A percentile compares a stretch with the other conserved stretches of the same genome.
phyloP scores from a whole-genome alignment of 2,113 vertebrate genomes.

The Spermophilus dauricus region DNA sequence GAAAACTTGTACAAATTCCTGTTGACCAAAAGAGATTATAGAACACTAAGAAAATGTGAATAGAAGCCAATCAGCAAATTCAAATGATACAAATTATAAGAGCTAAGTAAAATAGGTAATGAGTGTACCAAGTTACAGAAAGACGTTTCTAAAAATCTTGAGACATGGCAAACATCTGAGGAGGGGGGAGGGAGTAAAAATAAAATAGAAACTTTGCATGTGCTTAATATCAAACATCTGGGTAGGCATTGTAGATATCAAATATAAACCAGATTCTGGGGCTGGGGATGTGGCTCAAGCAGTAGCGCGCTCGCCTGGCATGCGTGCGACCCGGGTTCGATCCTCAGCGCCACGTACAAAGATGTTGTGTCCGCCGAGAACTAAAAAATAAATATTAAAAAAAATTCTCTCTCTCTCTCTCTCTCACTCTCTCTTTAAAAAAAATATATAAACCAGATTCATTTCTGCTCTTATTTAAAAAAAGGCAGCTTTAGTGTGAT shows the following conservation, averaged over 20 bases:
- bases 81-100: conserved; percentile 43
- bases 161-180: background rate
- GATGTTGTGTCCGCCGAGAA: too few species aligned
- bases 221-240: conserved; percentile 3
- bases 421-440: too few species aligned
- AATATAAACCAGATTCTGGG: background rate
- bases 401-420: too few species aligned
- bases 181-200: too few species aligned
- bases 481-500: background rate
- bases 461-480: conserved; percentile 1
- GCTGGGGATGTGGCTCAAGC: too few species aligned
- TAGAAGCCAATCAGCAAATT: conserved; percentile 44
- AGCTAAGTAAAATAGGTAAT: background rate
- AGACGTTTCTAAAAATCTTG: conserved; percentile 46
- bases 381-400: too few species aligned
- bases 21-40: conserved; percentile 14
- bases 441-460: background rate
- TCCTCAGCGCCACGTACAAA: too few species aligned
- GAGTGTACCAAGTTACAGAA: background rate
- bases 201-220: background rate
- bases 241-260: background rate
- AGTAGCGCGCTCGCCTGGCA: too few species aligned
- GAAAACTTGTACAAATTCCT: background rate
- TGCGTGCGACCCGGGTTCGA: too few species aligned
- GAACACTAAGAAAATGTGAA: conserved; percentile 38